Percentiles rank a stretch among this genome's conserved stretches.
These are phyloP conservation scores for Falcaria lacertinaria DNA, from an alignment of 2,888 invertebrate species.

Conservation along the genomic window DNA sequence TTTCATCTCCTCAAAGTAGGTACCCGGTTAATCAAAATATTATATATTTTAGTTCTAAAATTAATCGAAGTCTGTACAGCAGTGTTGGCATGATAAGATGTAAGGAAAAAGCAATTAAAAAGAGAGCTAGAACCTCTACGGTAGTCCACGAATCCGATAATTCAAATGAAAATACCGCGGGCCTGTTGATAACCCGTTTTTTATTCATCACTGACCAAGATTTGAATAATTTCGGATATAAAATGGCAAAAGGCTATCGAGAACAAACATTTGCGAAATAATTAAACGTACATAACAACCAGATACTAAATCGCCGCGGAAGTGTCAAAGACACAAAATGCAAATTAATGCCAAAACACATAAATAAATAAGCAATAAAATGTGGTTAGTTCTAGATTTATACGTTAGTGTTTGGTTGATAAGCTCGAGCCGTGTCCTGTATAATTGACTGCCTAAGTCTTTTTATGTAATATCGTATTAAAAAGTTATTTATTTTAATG, in stretches of 20 bases:
- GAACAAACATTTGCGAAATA: neutral
- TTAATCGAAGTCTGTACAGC: too few species aligned
- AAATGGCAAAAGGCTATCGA: neutral
- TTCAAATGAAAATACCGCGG: too few species aligned
- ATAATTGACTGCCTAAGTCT: neutral
- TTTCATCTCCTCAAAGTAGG: too few species aligned
- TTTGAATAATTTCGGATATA: too few species aligned
- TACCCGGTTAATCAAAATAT: too few species aligned
- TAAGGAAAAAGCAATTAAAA: too few species aligned
- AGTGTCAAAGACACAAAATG: neutral
- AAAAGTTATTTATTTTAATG: neutral
- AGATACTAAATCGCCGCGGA: constrained; percentile 1
- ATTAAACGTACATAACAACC: neutral
- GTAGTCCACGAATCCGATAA: too few species aligned
- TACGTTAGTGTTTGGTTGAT: neutral
- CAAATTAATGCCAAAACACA: neutral
- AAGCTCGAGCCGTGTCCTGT: neutral
- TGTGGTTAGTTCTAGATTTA: neutral
- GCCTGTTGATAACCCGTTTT: too few species aligned
- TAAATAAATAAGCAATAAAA: neutral
- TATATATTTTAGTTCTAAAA: too few species aligned
- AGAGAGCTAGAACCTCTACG: too few species aligned
- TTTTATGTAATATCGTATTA: neutral
- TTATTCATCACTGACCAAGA: too few species aligned
- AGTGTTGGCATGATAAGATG: too few species aligned